Conservation (phyloP, 1,140 invertebrate genomes). For the Atopsyche davidsoni region DNA sequence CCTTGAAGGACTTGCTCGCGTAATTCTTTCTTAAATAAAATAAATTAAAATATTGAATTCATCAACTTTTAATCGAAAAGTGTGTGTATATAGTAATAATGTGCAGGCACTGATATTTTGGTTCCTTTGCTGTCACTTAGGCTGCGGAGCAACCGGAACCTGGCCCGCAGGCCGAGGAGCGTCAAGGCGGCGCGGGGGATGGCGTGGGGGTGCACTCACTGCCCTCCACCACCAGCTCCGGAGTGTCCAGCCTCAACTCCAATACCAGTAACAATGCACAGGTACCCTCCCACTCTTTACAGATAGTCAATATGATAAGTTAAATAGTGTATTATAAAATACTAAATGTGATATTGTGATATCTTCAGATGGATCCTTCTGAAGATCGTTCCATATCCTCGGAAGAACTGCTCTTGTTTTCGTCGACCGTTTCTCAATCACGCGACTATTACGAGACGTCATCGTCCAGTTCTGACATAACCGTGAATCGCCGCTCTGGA, state of each 20-base stretch:
- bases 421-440: no score
- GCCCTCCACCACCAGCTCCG: constrained; percentile 1
- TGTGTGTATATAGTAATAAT: no score
- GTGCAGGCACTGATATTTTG: no score
- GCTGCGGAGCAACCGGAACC: no score
- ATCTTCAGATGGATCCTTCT: constrained; percentile 2
- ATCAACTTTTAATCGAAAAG: no score
- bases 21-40: no score
- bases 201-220: constrained; percentile 11
- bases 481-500: not conserved
- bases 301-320: not conserved
- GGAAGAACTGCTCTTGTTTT: not conserved
- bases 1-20: no score
- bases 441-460: not conserved
- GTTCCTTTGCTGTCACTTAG: no score
- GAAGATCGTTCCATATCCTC: not conserved
- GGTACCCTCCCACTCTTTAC: not conserved
- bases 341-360: not conserved
- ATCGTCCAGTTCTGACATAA: not conserved
- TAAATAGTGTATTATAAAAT: not conserved
- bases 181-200: constrained; percentile 3
- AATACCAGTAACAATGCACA: constrained; percentile 1
- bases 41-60: no score
- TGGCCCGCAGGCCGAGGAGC: not conserved
- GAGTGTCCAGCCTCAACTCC: constrained; percentile 4